A percentile compares a stretch with the other conserved stretches of the same genome.
Evolutionary conservation across 2,113 vertebrate species (phyloP).

Genomic region (Rhynchopsitta pachyrhyncha): DNA sequence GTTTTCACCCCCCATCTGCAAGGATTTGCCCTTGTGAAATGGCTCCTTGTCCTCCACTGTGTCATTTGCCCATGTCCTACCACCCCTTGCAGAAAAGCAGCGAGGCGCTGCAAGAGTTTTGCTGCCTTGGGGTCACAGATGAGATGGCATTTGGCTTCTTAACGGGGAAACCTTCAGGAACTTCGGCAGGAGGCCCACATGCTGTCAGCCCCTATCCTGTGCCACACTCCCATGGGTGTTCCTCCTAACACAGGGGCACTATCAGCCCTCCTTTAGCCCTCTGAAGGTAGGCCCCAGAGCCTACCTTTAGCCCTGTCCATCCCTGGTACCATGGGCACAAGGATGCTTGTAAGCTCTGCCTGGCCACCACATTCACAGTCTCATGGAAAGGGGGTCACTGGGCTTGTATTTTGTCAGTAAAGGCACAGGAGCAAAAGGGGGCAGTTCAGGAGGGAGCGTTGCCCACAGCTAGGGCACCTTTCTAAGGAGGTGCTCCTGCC

Average conservation of each 20-base stretch:
- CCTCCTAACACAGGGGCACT: not conserved
- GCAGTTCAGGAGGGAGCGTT: not conserved
- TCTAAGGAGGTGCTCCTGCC: not conserved
- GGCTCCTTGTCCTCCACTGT: not conserved
- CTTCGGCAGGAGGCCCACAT: not conserved
- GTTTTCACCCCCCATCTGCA: not conserved
- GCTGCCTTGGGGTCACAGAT: not conserved
- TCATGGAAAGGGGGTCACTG: rapidly evolving
- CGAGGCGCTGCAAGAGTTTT: not conserved
- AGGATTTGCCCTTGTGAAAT: not conserved
- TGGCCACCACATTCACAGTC: not conserved
- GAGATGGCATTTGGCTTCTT: not conserved
- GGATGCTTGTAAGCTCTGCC: not conserved
- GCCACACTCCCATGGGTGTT: not conserved
- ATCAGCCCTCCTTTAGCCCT: not conserved
- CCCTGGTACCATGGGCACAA: rapidly evolving
- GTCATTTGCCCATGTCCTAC: not conserved
- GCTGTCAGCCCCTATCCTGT: not conserved
- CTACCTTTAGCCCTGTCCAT: not conserved
- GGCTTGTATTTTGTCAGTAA: not conserved
- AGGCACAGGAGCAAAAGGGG: not conserved
- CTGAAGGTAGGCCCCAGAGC: not conserved
- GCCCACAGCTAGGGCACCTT: not conserved
- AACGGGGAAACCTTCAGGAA: not conserved
- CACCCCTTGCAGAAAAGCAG: not conserved